Conservation (phyloP, 2,888 invertebrate genomes). For the Morpho deidamia region DNA sequence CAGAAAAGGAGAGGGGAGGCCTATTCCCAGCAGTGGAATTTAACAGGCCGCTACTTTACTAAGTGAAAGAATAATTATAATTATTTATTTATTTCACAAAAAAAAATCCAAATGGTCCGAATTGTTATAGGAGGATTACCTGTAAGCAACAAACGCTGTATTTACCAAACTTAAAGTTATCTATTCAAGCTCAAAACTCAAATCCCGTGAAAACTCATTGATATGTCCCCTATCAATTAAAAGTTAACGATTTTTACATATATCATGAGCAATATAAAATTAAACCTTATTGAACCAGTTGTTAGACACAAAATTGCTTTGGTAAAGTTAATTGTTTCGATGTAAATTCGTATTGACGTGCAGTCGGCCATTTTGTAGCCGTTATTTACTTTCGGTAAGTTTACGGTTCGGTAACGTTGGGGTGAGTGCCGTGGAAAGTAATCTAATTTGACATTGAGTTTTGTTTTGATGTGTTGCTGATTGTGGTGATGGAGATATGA, state of each 20-base stretch:
- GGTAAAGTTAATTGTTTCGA: slow-evolving; percentile 15
- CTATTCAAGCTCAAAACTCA: neutral
- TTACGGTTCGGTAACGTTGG: slow-evolving; percentile 45
- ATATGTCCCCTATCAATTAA: slow-evolving; percentile 3
- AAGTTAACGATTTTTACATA: neutral
- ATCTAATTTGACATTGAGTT: slow-evolving; percentile 54
- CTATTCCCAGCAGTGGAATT: too few species aligned
- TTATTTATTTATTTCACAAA: too few species aligned
- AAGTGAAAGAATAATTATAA: too few species aligned
- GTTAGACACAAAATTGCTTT: neutral
- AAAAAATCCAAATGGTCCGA: too few species aligned
- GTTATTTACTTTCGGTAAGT: slow-evolving; percentile 51
- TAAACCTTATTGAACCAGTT: neutral
- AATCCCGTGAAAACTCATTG: neutral
- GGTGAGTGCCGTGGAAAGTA: slow-evolving; percentile 46
- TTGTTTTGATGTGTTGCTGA: neutral
- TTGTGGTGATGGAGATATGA: neutral
- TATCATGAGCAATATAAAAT: neutral
- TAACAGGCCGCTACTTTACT: too few species aligned
- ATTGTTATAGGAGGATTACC: too few species aligned
- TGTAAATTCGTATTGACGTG: slow-evolving; percentile 17
- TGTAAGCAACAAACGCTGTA: too few species aligned
- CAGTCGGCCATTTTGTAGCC: slow-evolving; percentile 52
- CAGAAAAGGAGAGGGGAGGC: too few species aligned
- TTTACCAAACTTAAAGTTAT: neutral